A percentile compares a stretch with the other conserved stretches of the same genome.
These are phyloP conservation scores for Drosophila kurseongensis DNA, from an alignment of 1,140 invertebrate genomes.

Conservation along the genomic window DNA sequence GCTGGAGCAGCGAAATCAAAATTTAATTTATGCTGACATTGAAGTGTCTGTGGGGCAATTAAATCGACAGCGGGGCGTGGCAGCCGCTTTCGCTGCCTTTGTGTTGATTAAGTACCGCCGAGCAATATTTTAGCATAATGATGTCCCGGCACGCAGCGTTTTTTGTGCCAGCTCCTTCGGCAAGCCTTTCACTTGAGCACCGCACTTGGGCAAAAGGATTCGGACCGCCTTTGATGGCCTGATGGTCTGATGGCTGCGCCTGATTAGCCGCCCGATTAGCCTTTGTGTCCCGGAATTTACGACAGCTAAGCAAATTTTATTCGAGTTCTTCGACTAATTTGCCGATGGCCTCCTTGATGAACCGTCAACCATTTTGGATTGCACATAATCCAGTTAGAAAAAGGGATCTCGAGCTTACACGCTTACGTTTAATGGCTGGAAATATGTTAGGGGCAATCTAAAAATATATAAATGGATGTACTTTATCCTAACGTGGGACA, in stretches of 20 bases:
- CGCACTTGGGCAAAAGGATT: slow-evolving; percentile 24
- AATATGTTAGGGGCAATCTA: slow-evolving; percentile 22
- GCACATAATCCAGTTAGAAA: slow-evolving; percentile 34
- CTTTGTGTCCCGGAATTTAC: slow-evolving; percentile 47
- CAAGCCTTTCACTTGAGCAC: slow-evolving; percentile 22
- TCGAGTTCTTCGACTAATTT: slow-evolving; percentile 33
- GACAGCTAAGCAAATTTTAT: slow-evolving; percentile 55
- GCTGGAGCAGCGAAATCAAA: slow-evolving; percentile 60
- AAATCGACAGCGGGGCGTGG: slow-evolving; percentile 59
- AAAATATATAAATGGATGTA: not conserved
- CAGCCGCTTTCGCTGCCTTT: slow-evolving; percentile 25
- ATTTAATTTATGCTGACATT: slow-evolving; percentile 80
- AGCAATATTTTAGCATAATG: slow-evolving; percentile 60
- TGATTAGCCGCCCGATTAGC: slow-evolving; percentile 48
- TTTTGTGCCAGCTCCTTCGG: slow-evolving; percentile 2
- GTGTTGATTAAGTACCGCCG: slow-evolving; percentile 58
- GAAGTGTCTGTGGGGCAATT: slow-evolving; percentile 74
- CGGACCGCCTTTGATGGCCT: slow-evolving; percentile 43
- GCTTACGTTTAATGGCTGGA: slow-evolving; percentile 21
- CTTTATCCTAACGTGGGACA: not conserved
- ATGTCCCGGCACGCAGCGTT: slow-evolving; percentile 48
- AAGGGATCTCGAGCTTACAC: slow-evolving; percentile 6
- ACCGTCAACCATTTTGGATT: slow-evolving; percentile 33
- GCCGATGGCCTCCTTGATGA: slow-evolving; percentile 43
- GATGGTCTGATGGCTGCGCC: slow-evolving; percentile 26